Evolutionary conservation across 2,113 vertebrate species (phyloP).

Genomic region (Tretioscincus oriximinensis): DNA sequence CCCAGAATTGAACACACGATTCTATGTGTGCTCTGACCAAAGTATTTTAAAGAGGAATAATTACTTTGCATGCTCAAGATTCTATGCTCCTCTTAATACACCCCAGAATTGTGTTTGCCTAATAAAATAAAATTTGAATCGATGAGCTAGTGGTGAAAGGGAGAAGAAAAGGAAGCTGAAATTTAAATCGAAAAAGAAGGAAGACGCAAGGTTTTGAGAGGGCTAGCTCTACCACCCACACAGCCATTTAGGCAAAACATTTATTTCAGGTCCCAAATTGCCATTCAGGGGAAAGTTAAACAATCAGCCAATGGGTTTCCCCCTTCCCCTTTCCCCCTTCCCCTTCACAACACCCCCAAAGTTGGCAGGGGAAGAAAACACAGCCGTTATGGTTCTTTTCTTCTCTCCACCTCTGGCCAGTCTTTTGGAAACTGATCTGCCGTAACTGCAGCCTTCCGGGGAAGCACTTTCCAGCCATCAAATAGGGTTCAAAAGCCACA

Average conservation of each 20-base stretch:
- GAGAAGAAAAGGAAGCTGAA: too few relatives aligned
- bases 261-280: slow-evolving; percentile 47
- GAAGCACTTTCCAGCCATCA: slow-evolving; percentile 51
- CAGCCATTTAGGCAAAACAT: slow-evolving; percentile 24
- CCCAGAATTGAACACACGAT: too few relatives aligned
- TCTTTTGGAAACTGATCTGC: slow-evolving; percentile 64
- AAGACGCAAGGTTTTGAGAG: background rate
- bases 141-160: slow-evolving; percentile 15
- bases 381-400: slow-evolving; percentile 15
- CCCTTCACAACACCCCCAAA: slow-evolving; percentile 60
- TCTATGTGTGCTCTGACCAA: too few relatives aligned
- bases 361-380: slow-evolving; percentile 48
- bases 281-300: slow-evolving; percentile 56
- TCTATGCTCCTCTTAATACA: too few relatives aligned
- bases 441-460: slow-evolving; percentile 54
- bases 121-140: slow-evolving; percentile 33
- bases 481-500: slow-evolving; percentile 71
- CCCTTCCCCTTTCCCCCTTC: slow-evolving; percentile 47
- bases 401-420: slow-evolving; percentile 43
- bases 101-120: too few relatives aligned
- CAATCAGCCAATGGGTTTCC: slow-evolving; percentile 12
- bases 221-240: slow-evolving; percentile 20
- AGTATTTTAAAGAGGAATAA: too few relatives aligned
- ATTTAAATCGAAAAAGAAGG: too few relatives aligned
- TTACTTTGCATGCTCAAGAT: too few relatives aligned